Base-by-base conservation (phyloP, 2,888 invertebrate species). In the Koerneria pararmatus region DNA sequence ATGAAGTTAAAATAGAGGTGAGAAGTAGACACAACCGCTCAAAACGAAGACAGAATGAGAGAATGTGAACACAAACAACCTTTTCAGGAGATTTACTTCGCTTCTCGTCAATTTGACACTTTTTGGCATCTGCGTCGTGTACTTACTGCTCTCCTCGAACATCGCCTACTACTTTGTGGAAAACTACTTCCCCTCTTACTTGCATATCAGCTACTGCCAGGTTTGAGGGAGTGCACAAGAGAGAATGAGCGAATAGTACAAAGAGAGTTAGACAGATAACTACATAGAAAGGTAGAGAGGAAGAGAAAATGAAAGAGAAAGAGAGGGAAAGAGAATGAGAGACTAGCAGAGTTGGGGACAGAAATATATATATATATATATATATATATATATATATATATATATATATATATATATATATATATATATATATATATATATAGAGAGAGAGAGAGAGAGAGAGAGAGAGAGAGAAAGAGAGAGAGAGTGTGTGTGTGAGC, bases 81-180 rank as follows among this genome's bases (percentile, higher is more conserved):
- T 11, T 68, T 69, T 34, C 67, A 77, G 77, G 65, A 66, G 73
- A 53, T 74, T 78, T 66, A 76, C 78, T 22, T 76, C 78, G 15
- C 71, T 74, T 0, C 67, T 74, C 31, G 73, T 76, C 37, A 75
- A 77, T 63, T 66, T 75, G 8, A 78, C 78, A 24, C 74, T 77
- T 19, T 80, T 78, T 65, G 80, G 82, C 34, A 78, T 82, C 37
- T 74, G 78, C 24, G 75, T 82, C 48, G 82, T 82, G 22, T 82
- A 82, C 62, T 68, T 82, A 22, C 74, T 82, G 4, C 71, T 82
- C 4, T 80, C 82, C 3, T 71, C 80, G 3, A 77, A 79, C 61
- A 82, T 82, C 57, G 70, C 80, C 41, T 74, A 76, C 66, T 78
- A 72, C 64, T 77, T 82, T 31, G 53, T 75, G 15, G 56, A 65